These are phyloP conservation scores for Lacerta agilis DNA, from an alignment of 2,797 vertebrate species.

Conservation along the genomic window DNA sequence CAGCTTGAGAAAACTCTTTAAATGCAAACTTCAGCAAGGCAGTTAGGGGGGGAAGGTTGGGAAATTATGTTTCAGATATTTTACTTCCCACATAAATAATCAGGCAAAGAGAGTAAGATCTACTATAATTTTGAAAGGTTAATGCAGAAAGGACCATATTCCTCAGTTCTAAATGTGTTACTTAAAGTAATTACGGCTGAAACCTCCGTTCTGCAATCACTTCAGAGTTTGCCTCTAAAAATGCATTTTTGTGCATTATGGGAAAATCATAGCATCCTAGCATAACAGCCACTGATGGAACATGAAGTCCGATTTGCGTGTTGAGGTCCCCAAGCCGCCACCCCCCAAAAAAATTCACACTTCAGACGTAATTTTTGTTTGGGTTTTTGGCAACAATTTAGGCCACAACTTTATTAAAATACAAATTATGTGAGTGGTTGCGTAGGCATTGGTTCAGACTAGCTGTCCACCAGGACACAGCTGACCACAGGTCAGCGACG, in stretches of 20 bases:
- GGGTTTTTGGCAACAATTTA: no score
- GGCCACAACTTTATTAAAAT: no score
- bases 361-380: no score
- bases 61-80: constrained; percentile 26
- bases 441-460: no score
- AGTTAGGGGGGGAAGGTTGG: neutral
- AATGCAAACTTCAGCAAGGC: rapidly evolving
- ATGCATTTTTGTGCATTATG: neutral
- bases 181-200: constrained; percentile 12
- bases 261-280: neutral
- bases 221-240: neutral
- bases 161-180: neutral
- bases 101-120: neutral
- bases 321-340: no score
- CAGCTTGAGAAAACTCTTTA: neutral
- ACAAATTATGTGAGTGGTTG: no score
- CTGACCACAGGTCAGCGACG: no score
- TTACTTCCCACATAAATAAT: neutral
- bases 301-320: neutral
- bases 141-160: neutral
- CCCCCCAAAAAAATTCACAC: no score
- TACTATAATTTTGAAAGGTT: neutral
- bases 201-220: neutral
- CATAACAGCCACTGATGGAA: neutral
- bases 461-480: no score